Evolutionary conservation across 2,888 invertebrate species (phyloP), one percentile per base, ranked within the genome.

Genomic region (Meandrusa payeni): DNA sequence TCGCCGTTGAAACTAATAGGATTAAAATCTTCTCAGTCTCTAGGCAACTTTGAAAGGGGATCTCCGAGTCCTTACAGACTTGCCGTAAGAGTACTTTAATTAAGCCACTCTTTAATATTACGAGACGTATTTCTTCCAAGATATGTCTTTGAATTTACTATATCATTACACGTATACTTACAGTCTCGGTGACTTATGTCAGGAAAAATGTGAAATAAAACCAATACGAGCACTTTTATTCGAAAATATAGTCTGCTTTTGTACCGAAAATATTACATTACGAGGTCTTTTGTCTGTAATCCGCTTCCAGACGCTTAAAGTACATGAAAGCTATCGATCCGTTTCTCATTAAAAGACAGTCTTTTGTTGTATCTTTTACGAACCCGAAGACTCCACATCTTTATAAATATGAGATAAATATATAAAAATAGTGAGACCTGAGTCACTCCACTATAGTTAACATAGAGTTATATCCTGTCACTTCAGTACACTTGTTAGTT

Each of bases 21-120:
- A 44, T 44, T 44, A 44, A 38, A 43, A 11, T 43, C 42, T 37
- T 10, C 7, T 10, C 36, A 37, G 31, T 31, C 28, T 27, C 26
- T 13, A 13, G 37, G 32, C 38, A 38, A 43, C 37, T 44, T 38
- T 44, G 27, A 38, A 44, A 38, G 26, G 38, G 32, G 26, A 44
- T 38, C 27, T 20, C 22, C 11, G 13, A 20, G 20, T 38, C 27
- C 43, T 38, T 38, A 32, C 27, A 32, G 20, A 27, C 38, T 27
- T 26, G 20, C 5, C 23, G 22, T 44, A 38, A 44, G 43, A 32
- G 32, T 15, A 27, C 32, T 38, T 44, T 38, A 44, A 44, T 44
- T 33, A 44, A 44, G 43, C 22, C 6, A 37, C 37, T 44, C 43
- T 38, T 32, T 19, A 2, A 15, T 28, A 42, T 36, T 28, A 31